A percentile compares a stretch with the other conserved stretches of the same genome.
phyloP scores from a whole-genome alignment of 2,113 vertebrate species.

The Grammatotria lemairii region DNA sequence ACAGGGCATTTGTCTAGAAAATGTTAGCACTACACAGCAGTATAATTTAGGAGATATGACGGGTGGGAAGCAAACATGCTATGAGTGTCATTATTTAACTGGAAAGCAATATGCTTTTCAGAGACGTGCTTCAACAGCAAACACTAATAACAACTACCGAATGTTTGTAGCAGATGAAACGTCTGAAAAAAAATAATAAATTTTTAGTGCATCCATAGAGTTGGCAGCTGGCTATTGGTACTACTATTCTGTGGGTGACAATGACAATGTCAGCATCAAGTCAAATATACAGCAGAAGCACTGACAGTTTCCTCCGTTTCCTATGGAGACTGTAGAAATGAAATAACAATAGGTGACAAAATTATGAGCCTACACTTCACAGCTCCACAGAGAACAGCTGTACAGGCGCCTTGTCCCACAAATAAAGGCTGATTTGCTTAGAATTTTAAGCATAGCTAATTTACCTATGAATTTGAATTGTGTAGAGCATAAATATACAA shows the following conservation, averaged over 20 bases:
- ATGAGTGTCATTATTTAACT: background rate
- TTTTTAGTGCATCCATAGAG: background rate
- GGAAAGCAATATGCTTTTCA: background rate
- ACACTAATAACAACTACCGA: background rate
- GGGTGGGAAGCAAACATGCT: background rate
- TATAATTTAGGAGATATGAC: background rate
- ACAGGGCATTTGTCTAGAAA: background rate
- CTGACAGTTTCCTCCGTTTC: background rate
- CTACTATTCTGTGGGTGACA: background rate
- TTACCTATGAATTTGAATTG: background rate
- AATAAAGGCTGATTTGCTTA: background rate
- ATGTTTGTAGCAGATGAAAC: background rate
- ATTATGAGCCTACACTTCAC: background rate
- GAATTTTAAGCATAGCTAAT: background rate
- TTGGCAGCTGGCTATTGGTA: background rate
- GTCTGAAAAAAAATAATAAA: rapidly evolving
- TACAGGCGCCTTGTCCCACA: background rate
- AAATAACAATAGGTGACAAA: background rate
- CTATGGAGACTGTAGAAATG: background rate
- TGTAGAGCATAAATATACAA: background rate
- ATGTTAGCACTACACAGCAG: background rate
- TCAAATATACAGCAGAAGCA: background rate
- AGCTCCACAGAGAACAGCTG: background rate
- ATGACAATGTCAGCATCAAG: background rate
- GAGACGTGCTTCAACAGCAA: background rate